Evolutionary conservation across 1,140 invertebrate species (phyloP), one percentile per base, ranked within the genome.

Genomic region (Geopemphigus sp.): DNA sequence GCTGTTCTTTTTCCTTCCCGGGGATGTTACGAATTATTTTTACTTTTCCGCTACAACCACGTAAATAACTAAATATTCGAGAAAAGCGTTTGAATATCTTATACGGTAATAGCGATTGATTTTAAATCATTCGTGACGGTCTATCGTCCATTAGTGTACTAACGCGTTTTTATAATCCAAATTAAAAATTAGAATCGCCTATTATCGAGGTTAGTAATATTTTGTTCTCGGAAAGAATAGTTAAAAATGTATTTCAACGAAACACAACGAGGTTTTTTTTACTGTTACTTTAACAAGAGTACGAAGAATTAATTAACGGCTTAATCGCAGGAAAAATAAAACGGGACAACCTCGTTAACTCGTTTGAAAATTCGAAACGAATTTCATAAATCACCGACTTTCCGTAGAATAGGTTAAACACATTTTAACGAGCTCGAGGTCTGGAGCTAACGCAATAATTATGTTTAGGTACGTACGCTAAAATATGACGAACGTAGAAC

Each of bases 381-480:
- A 59, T 59, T 59, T 22, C 57, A 26, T 26, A 59, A 59, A 24
- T 3, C 22, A 59, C 32, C 57, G 5, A 26, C 24, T 59, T 59
- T 15, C n/a, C 26, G 12, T 22, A 15, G 24, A 59, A 59, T 24
- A 59, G 24, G 24, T 14, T 24, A 24, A 59, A 15, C 14, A 15
- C 24, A 59, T 59, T 59, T 59, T 59, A 59, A 59, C 22, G 57
- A 59, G 15, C 57, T 59, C 57, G 15, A 15, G 24, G 57, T 59
- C n/a, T 59, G 14, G 24, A 59, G 24, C 24, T n/a, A n/a, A 22
- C 26, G 57, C 22, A 24, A 59, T 24, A 59, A 59, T 59, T 24
- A 29, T 17, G n/a, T 63, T 63, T 24, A 63, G 29, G 59, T 32
- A 63, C 19, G 8, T 39, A 15, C 17, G 2, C 24, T 17, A 32